These are phyloP conservation scores for Metalampra italica DNA, from an alignment of 2,888 invertebrate species.

Conservation along the genomic window DNA sequence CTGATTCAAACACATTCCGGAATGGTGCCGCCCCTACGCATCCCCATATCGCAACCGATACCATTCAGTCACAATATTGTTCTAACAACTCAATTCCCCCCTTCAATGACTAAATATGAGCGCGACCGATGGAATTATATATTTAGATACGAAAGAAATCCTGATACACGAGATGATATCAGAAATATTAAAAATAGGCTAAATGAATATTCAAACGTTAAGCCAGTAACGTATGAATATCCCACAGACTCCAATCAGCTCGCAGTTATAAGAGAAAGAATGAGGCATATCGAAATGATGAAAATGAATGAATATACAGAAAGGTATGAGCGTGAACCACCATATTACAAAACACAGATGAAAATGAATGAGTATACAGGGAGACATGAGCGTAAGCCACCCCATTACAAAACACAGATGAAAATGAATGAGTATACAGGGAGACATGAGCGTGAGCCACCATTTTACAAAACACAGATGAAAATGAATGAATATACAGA, in stretches of 20 bases:
- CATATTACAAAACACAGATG: no score
- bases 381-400: neutral
- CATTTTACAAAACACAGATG: no score
- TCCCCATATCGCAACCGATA: conserved; percentile 39
- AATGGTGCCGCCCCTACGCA: conserved; percentile 50
- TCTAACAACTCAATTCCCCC: conserved; percentile 31
- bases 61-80: conserved; percentile 48
- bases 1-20: conserved; percentile 58
- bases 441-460: neutral
- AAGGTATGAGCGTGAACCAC: neutral
- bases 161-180: neutral
- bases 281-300: neutral
- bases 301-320: neutral
- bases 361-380: no score
- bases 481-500: no score
- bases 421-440: no score
- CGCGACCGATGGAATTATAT: conserved; percentile 6
- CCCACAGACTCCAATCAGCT: neutral
- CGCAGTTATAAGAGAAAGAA: neutral
- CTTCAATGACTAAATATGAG: conserved; percentile 8
- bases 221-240: neutral
- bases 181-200: neutral
- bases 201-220: neutral
- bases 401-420: no score
- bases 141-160: conserved; percentile 5